Conservation (phyloP, 30 jellyfish, hydroid and myxozoan genomes). For the Aurelia sp. region DNA sequence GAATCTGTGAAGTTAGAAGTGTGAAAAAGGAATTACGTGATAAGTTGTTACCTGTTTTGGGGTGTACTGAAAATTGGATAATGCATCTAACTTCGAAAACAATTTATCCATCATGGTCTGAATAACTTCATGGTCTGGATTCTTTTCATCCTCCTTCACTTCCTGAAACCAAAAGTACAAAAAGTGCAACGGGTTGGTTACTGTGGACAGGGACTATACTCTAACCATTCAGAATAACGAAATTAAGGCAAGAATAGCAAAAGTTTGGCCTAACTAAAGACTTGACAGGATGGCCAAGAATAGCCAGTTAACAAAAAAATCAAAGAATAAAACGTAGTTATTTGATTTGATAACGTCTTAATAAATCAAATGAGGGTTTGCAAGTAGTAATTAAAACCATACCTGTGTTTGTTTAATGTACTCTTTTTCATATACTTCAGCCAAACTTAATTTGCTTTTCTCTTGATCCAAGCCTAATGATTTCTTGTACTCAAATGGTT, state of each 20-base stretch:
- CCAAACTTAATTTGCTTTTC: conserved; percentile 92
- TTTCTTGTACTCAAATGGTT: conserved; percentile 81
- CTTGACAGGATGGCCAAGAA: not conserved
- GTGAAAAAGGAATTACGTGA: not conserved
- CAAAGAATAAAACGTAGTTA: not conserved
- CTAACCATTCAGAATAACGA: too few relatives aligned
- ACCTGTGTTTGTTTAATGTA: conserved; percentile 92
- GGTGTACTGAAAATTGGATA: conserved; percentile 88
- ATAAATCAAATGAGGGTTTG: not conserved
- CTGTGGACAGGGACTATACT: too few relatives aligned
- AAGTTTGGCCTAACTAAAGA: too few relatives aligned
- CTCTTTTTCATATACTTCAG: conserved; percentile 96
- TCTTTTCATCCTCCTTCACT: conserved; percentile 81
- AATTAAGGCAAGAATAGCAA: too few relatives aligned
- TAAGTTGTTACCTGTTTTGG: conserved; percentile 86
- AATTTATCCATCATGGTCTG: conserved; percentile 74
- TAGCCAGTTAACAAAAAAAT: not conserved
- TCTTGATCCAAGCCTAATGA: conserved; percentile 79
- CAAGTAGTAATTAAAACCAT: not conserved
- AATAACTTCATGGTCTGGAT: conserved; percentile 88
- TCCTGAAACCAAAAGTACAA: conserved; percentile 58
- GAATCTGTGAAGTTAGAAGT: too few relatives aligned
- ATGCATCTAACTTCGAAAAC: conserved; percentile 89
- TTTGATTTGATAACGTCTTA: not conserved
- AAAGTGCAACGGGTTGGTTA: not conserved